A percentile compares a stretch with the other conserved stretches of the same genome.
Evolutionary conservation across 2,113 vertebrate species (phyloP).

Genomic region (Corythornis cristatus): DNA sequence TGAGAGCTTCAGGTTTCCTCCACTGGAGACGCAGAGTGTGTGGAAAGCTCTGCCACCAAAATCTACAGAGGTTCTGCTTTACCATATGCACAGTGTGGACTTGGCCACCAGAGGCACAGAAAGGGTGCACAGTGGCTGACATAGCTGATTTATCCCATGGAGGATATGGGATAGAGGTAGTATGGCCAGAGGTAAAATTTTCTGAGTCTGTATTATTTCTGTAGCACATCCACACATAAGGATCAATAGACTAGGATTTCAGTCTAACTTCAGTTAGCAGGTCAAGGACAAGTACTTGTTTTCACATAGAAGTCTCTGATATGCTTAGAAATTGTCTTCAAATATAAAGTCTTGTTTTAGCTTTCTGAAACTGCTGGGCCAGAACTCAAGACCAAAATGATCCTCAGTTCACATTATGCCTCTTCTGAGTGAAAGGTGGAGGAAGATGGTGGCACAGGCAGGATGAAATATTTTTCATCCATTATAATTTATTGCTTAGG

Average conservation of each 20-base stretch:
- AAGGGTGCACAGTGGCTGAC: background rate
- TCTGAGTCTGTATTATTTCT: background rate
- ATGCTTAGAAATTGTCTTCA: background rate
- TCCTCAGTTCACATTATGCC: background rate
- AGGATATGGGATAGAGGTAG: background rate
- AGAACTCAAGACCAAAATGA: background rate
- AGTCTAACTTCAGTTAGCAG: background rate
- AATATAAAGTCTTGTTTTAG: background rate
- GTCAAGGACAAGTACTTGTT: background rate
- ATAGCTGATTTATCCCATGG: background rate
- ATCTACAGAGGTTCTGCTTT: background rate
- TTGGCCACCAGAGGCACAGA: background rate
- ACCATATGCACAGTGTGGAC: background rate
- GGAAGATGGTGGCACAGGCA: background rate
- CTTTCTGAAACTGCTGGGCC: background rate
- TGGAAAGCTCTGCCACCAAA: background rate
- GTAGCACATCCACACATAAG: background rate
- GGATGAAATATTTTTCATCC: background rate
- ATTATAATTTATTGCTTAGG: background rate
- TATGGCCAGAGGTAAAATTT: background rate
- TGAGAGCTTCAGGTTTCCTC: background rate
- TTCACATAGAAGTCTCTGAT: background rate
- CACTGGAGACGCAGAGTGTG: background rate
- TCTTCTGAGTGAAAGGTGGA: background rate
- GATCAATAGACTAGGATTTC: background rate